These are phyloP conservation scores for Parotia lawesii DNA, from an alignment of 2,113 vertebrate species.

Conservation along the genomic window DNA sequence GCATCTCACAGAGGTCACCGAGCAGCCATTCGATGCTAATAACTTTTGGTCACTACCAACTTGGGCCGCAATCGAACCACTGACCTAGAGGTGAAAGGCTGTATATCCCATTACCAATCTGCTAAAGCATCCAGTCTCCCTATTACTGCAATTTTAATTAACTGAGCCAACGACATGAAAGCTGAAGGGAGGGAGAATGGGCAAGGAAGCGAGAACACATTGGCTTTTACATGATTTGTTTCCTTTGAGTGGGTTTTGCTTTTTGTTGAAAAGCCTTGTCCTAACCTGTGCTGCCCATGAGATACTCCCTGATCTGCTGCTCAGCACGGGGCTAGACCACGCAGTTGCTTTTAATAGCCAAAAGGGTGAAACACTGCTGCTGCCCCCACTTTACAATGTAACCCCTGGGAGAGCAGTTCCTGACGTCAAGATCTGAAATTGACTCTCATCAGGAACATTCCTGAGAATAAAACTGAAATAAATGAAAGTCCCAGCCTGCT, in stretches of 20 bases:
- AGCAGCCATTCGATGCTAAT: conserved; percentile 55
- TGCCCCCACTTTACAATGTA: not conserved
- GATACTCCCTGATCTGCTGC: not conserved
- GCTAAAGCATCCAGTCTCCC: conserved; percentile 40
- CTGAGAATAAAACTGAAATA: not conserved
- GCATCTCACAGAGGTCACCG: conserved; percentile 28
- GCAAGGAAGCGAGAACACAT: conserved; percentile 48
- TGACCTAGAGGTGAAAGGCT: conserved; percentile 65
- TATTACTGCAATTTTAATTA: conserved; percentile 69
- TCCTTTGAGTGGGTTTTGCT: conserved; percentile 24
- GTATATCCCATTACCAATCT: conserved; percentile 60
- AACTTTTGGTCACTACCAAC: conserved; percentile 56
- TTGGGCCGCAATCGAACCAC: conserved; percentile 45
- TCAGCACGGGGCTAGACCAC: rapidly evolving
- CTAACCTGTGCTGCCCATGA: not conserved
- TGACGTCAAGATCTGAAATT: not conserved
- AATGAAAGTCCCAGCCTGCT: not conserved
- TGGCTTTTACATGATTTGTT: conserved; percentile 39
- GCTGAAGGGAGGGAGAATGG: not conserved
- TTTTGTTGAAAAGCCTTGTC: not conserved
- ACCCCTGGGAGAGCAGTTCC: not conserved
- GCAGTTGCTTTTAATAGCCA: not conserved
- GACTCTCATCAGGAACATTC: not conserved
- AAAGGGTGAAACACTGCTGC: not conserved
- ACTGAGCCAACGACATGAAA: conserved; percentile 59